Evolutionary conservation across 2,113 vertebrate species (phyloP).

Genomic region (Halichoeres trimaculatus): DNA sequence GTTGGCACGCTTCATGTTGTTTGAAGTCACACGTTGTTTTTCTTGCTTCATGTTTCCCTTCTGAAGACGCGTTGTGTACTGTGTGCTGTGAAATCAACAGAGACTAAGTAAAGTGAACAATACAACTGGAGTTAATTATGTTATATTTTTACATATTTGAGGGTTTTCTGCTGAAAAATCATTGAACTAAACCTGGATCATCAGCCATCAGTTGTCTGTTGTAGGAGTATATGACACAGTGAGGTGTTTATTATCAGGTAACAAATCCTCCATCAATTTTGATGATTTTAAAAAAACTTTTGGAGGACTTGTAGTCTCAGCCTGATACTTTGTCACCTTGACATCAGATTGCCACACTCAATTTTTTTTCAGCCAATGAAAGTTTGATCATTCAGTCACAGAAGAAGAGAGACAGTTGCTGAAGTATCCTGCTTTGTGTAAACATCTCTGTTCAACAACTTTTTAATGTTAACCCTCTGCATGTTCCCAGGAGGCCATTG

Average conservation of each 20-base stretch:
- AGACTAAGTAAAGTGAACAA: neutral
- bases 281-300: too few relatives aligned
- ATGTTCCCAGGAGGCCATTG: slow-evolving; percentile 80
- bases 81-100: neutral
- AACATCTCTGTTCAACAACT: neutral
- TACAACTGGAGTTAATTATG: too few relatives aligned
- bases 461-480: neutral
- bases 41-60: slow-evolving; percentile 1
- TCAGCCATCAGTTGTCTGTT: too few relatives aligned
- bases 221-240: too few relatives aligned
- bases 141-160: too few relatives aligned
- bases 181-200: too few relatives aligned
- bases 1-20: slow-evolving; percentile 83
- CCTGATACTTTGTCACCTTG: neutral
- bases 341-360: neutral
- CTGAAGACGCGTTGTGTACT: neutral
- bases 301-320: too few relatives aligned
- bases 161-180: too few relatives aligned
- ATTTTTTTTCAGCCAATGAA: too few relatives aligned
- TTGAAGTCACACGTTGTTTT: neutral
- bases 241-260: too few relatives aligned
- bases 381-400: neutral
- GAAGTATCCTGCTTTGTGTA: neutral
- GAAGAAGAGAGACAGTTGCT: neutral
- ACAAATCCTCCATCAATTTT: too few relatives aligned